phyloP scores from a whole-genome alignment of 2,113 vertebrate species.

The Ptyas mucosa region DNA sequence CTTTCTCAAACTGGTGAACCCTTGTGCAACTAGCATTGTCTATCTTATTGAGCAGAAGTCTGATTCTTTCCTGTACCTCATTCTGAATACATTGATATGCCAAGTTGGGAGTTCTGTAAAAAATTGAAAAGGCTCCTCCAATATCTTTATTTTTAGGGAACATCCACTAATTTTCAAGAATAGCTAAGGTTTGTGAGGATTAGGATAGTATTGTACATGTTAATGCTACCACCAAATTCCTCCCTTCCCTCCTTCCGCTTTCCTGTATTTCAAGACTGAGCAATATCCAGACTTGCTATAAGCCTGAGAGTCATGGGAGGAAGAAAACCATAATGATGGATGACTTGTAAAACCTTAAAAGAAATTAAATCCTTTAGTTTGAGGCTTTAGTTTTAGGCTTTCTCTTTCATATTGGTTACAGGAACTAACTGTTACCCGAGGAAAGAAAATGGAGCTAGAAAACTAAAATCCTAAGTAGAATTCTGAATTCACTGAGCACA shows the following conservation, averaged over 20 bases:
- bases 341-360: slow-evolving; percentile 42
- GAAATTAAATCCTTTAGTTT: slow-evolving; percentile 35
- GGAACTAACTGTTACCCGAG: slow-evolving; percentile 25
- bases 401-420: slow-evolving; percentile 27
- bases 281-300: slow-evolving; percentile 43
- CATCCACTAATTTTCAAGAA: background rate
- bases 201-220: background rate
- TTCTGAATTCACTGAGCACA: background rate
- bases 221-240: background rate
- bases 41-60: background rate
- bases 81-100: background rate
- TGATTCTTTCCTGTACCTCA: background rate
- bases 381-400: slow-evolving; percentile 21
- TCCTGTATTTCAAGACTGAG: slow-evolving; percentile 54
- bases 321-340: slow-evolving; percentile 34
- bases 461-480: slow-evolving; percentile 4
- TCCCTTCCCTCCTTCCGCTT: background rate
- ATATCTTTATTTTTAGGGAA: background rate
- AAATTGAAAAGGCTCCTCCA: background rate
- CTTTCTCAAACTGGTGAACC: background rate
- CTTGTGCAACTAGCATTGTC: background rate
- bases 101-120: background rate
- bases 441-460: background rate
- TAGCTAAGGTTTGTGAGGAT: background rate
- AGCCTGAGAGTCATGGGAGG: slow-evolving; percentile 51